phyloP scores from a whole-genome alignment of 2,797 vertebrate species.

The Prunella strophiata region DNA sequence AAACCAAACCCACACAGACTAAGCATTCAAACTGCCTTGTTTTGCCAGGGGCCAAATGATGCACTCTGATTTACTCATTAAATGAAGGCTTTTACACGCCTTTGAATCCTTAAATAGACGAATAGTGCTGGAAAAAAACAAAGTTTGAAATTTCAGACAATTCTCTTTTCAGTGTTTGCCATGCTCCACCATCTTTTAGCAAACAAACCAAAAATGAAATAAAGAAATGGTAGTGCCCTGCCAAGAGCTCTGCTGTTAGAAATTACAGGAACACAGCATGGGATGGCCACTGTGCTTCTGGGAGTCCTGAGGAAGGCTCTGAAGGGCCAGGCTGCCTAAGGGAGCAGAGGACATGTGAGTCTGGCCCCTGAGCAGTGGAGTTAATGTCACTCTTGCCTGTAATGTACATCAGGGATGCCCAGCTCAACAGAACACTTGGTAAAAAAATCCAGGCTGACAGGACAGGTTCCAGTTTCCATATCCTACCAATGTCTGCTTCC shows the following conservation, averaged over 20 bases:
- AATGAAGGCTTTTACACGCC: accelerated
- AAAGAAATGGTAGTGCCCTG: background rate
- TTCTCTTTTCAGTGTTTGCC: background rate
- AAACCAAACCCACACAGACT: background rate
- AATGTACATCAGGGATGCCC: background rate
- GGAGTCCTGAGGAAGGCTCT: background rate
- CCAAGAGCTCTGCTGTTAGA: background rate
- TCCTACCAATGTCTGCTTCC: background rate
- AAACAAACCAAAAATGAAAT: background rate
- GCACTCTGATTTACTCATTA: background rate
- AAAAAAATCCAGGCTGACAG: background rate
- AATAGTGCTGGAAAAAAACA: background rate
- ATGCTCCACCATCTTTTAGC: background rate
- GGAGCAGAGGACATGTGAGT: background rate
- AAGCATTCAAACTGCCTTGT: background rate
- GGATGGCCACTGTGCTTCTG: background rate
- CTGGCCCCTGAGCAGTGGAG: background rate
- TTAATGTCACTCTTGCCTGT: background rate
- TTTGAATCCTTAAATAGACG: background rate
- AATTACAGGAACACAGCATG: background rate
- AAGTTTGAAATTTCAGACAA: background rate
- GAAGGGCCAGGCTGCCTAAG: background rate
- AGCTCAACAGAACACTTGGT: background rate
- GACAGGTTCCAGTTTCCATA: background rate
- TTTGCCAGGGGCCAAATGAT: background rate